Evolutionary conservation across 1,140 invertebrate genomes (phyloP).

Genomic region (Papilio machaon): DNA sequence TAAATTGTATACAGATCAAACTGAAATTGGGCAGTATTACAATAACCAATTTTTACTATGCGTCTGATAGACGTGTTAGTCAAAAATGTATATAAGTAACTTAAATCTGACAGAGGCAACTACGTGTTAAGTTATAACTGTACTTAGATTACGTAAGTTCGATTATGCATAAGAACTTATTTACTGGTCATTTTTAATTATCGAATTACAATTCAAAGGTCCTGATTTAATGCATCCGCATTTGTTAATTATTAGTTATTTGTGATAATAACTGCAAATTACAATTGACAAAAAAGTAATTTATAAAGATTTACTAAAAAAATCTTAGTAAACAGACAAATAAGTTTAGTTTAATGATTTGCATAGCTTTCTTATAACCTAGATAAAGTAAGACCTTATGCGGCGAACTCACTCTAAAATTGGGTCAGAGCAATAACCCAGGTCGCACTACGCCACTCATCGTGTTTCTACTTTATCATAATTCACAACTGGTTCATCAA

Average conservation of each 20-base stretch:
- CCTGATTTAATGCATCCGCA: too few species aligned
- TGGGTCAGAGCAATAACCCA: conserved; percentile 31
- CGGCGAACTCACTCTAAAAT: conserved; percentile 11
- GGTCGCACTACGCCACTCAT: neutral
- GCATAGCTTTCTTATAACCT: conserved; percentile 6
- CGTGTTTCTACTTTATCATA: conserved; percentile 11
- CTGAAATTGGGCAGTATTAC: neutral
- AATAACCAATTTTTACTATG: neutral
- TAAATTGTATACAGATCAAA: neutral
- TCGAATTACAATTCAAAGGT: too few species aligned
- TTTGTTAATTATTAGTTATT: too few species aligned
- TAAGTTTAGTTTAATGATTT: neutral
- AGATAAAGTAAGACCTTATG: neutral
- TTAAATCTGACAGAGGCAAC: too few species aligned
- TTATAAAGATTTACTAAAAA: too few species aligned
- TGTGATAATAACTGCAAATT: too few species aligned
- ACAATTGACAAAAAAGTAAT: too few species aligned
- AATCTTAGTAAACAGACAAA: neutral
- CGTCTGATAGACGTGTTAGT: neutral
- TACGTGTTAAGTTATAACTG: too few species aligned
- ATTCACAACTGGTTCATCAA: neutral
- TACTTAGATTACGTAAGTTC: too few species aligned
- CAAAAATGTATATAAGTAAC: too few species aligned
- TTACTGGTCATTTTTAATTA: too few species aligned
- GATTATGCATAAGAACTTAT: too few species aligned